A percentile compares a stretch with the other conserved stretches of the same genome.
Conservation (phyloP, 1,140 invertebrate genomes). For the Drosophila tristis region DNA sequence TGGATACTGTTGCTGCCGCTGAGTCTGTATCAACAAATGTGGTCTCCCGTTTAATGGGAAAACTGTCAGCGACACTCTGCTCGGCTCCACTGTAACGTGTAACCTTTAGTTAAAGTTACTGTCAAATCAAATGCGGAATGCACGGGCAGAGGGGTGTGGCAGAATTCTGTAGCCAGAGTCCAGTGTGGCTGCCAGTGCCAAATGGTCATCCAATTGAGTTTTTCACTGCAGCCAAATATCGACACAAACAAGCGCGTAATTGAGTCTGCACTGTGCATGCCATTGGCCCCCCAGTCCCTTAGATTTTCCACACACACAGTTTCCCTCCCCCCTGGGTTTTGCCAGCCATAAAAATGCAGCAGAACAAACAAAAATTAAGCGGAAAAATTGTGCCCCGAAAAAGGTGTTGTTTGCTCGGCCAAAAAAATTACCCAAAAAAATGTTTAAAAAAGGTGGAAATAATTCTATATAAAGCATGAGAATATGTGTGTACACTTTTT, state of each 20-base stretch:
- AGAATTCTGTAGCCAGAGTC: not conserved
- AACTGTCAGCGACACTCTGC: slow-evolving; percentile 36
- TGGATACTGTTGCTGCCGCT: not conserved
- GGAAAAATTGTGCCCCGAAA: slow-evolving; percentile 44
- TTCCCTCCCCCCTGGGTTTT: not conserved
- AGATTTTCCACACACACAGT: not conserved
- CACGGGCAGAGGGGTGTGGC: not conserved
- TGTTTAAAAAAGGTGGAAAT: not conserved
- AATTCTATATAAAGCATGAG: no score
- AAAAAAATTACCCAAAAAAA: slow-evolving; percentile 4
- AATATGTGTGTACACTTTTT: not conserved
- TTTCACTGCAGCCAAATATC: slow-evolving; percentile 62
- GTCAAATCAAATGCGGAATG: not conserved
- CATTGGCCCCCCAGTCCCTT: not conserved
- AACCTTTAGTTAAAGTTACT: slow-evolving; percentile 23
- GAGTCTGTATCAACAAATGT: slow-evolving; percentile 38
- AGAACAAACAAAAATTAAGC: slow-evolving; percentile 65
- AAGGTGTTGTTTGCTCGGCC: slow-evolving; percentile 55
- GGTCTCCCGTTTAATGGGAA: slow-evolving; percentile 16
- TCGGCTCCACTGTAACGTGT: no score
- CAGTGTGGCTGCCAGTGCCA: slow-evolving; percentile 6
- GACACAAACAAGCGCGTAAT: slow-evolving; percentile 67
- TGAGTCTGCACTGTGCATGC: slow-evolving; percentile 52
- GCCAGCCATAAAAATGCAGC: slow-evolving; percentile 58
- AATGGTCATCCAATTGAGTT: slow-evolving; percentile 60